Percentiles rank a stretch among this genome's conserved stretches.
Conservation (phyloP, 2,113 vertebrate species). For the Regulus satrapa region DNA sequence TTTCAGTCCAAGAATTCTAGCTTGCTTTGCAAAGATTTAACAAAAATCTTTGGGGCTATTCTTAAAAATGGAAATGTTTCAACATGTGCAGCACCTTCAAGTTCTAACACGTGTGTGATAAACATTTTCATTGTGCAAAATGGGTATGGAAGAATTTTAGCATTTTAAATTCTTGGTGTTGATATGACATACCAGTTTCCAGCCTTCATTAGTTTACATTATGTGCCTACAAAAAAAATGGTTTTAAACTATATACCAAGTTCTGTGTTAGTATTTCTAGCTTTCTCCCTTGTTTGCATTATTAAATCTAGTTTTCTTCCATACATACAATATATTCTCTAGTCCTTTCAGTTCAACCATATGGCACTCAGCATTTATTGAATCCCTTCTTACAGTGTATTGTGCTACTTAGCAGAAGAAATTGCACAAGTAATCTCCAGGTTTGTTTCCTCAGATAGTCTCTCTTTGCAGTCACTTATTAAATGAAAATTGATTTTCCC, state of each 20-base stretch:
- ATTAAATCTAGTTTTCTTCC: background rate
- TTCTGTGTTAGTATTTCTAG: background rate
- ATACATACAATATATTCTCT: background rate
- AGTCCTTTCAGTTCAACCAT: background rate
- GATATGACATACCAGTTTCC: background rate
- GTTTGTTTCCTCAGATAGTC: background rate
- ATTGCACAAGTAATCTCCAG: background rate
- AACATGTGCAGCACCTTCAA: background rate
- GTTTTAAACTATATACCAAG: background rate
- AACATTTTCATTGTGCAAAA: background rate
- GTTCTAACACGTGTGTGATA: background rate
- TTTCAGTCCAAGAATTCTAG: background rate
- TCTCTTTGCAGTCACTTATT: background rate
- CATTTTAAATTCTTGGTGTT: background rate
- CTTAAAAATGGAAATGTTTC: background rate
- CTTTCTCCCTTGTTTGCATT: background rate
- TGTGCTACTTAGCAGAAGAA: background rate
- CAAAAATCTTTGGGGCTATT: background rate
- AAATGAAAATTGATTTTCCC: slow-evolving; percentile 2
- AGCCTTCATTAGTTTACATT: background rate
- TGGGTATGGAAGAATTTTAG: background rate
- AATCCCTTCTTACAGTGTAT: background rate
- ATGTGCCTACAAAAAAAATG: background rate
- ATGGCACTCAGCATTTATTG: background rate
- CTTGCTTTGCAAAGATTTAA: background rate